phyloP scores from a whole-genome alignment of 2,888 invertebrate species.

The Sthenelais limicola region DNA sequence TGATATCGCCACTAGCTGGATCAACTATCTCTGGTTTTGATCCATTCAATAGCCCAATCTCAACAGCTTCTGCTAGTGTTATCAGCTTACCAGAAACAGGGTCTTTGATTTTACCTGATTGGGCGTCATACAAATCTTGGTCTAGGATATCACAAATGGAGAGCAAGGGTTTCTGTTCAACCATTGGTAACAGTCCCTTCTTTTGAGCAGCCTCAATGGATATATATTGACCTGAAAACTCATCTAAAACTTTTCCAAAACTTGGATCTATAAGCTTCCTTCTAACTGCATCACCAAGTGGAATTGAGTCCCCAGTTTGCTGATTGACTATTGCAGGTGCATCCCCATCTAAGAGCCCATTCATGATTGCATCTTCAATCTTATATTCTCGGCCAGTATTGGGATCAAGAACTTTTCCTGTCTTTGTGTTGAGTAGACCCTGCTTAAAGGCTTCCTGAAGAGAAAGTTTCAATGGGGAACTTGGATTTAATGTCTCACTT shows the following conservation, averaged over 20 bases:
- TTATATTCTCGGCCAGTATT: neutral
- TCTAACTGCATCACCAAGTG: slow-evolving; percentile 65
- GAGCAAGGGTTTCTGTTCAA: slow-evolving; percentile 50
- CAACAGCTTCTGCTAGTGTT: slow-evolving; percentile 80
- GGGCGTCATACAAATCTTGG: slow-evolving; percentile 73
- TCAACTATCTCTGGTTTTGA: slow-evolving; percentile 76
- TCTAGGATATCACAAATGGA: slow-evolving; percentile 80
- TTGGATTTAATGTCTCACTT: no score
- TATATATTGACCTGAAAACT: neutral
- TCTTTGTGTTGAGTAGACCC: slow-evolving; percentile 17
- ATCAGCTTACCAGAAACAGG: slow-evolving; percentile 50
- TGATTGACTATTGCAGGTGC: slow-evolving; percentile 70
- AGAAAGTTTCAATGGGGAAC: no score
- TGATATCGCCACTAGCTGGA: slow-evolving; percentile 80
- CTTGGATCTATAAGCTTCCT: neutral
- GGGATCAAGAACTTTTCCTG: slow-evolving; percentile 24
- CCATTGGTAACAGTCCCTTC: slow-evolving; percentile 1
- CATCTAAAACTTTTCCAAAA: neutral
- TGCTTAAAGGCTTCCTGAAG: slow-evolving; percentile 85
- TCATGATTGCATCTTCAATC: slow-evolving; percentile 45
- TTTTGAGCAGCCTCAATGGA: neutral
- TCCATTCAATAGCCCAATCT: slow-evolving; percentile 88
- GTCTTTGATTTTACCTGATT: slow-evolving; percentile 74
- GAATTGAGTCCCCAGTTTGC: slow-evolving; percentile 80
- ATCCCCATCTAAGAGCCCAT: slow-evolving; percentile 78